Conservation (phyloP, 1,140 invertebrate species). For the Drosophila serrata region DNA sequence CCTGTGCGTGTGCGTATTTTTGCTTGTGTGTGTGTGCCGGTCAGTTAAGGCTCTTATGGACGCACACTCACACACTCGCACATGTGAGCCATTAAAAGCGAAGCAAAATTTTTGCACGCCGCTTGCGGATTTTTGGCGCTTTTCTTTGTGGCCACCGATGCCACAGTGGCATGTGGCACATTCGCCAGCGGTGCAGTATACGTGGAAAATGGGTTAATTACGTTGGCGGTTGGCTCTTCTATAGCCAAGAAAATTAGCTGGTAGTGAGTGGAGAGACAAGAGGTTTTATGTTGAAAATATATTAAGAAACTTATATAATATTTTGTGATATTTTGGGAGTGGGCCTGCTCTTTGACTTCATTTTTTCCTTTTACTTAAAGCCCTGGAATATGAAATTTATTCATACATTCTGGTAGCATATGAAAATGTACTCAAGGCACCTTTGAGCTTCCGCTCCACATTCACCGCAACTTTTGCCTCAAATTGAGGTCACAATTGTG, state of each 20-base stretch:
- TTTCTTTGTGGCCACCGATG: conserved; percentile 38
- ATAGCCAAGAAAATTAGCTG: conserved; percentile 25
- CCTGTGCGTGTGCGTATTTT: conserved; percentile 19
- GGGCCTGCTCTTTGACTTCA: conserved; percentile 3
- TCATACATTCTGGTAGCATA: conserved; percentile 22
- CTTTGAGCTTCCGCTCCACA: conserved; percentile 65
- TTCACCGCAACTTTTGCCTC: conserved; percentile 31
- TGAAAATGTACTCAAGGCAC: conserved; percentile 7
- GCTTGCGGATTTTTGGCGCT: conserved; percentile 51
- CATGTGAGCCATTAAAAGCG: conserved; percentile 67
- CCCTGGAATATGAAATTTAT: conserved; percentile 27
- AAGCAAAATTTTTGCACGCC: conserved; percentile 68
- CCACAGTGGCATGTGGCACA: conserved; percentile 31
- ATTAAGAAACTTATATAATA: too few species aligned
- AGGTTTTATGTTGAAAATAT: too few species aligned
- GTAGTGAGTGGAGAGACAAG: too few species aligned
- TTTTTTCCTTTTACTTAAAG: conserved; percentile 6
- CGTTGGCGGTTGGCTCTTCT: conserved; percentile 43
- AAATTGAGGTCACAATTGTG: conserved; percentile 71
- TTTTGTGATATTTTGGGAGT: conserved; percentile 7
- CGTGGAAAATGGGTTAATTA: conserved; percentile 75
- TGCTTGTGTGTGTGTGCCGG: conserved; percentile 40
- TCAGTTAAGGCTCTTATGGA: conserved; percentile 67
- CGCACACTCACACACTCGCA: conserved; percentile 27
- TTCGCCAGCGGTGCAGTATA: conserved; percentile 49